Conservation (phyloP, 2,797 vertebrate species). For the Pseudotriccus pelzelni region DNA sequence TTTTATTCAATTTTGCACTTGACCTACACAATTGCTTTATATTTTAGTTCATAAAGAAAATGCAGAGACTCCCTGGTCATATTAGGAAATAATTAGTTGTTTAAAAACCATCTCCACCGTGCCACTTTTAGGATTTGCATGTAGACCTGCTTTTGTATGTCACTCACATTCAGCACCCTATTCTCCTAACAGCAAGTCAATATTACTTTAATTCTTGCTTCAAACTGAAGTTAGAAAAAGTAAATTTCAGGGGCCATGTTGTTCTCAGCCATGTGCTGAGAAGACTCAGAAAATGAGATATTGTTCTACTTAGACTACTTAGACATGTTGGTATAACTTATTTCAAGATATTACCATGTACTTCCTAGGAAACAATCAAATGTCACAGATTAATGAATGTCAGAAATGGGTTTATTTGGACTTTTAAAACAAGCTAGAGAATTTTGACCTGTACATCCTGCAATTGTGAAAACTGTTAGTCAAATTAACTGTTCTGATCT, state of each 20-base stretch:
- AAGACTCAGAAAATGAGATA: not conserved
- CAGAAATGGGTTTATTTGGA: not conserved
- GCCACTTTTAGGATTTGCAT: not conserved
- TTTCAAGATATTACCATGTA: not conserved
- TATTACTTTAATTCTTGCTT: not conserved
- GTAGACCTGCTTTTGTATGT: not conserved
- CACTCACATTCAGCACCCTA: not conserved
- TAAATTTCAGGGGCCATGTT: not conserved
- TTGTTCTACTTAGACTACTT: not conserved
- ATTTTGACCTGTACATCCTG: not conserved
- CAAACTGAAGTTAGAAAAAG: not conserved
- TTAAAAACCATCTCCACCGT: not conserved
- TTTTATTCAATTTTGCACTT: slow-evolving; percentile 12
- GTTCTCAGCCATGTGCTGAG: not conserved
- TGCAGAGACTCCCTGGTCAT: not conserved
- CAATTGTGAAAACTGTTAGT: not conserved
- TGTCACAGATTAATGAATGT: not conserved
- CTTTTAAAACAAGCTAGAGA: not conserved
- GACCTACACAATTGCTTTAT: not conserved
- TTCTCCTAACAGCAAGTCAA: not conserved
- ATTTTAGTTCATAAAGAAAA: not conserved
- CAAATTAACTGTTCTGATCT: not conserved
- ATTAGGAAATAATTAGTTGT: not conserved
- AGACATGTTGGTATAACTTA: not conserved
- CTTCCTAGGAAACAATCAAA: not conserved